Conservation (phyloP, 1,140 invertebrate species). For the Ostrea edulis region DNA sequence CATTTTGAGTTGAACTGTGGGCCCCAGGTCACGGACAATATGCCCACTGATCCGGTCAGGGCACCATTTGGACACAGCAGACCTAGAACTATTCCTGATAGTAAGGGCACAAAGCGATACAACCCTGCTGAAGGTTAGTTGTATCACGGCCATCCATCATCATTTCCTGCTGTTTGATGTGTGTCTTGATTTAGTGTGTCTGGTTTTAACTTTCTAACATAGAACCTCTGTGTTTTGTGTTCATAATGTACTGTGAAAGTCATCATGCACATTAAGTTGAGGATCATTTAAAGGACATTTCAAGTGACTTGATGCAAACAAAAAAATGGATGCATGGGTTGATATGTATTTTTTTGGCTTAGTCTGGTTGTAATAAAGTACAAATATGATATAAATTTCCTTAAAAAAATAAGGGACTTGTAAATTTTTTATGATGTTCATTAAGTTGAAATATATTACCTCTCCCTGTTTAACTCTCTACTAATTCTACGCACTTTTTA, state of each 20-base stretch:
- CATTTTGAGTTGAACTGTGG: conserved; percentile 57
- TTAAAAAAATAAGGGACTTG: too few relatives aligned
- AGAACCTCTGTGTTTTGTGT: not conserved
- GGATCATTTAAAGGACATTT: not conserved
- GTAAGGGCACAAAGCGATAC: conserved; percentile 60
- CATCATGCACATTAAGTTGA: not conserved
- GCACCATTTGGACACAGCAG: conserved; percentile 82
- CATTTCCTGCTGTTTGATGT: not conserved
- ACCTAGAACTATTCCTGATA: conserved; percentile 69
- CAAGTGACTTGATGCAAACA: too few relatives aligned
- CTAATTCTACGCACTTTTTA: too few relatives aligned
- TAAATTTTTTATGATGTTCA: too few relatives aligned
- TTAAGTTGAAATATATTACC: too few relatives aligned
- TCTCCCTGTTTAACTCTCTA: too few relatives aligned
- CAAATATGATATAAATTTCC: too few relatives aligned
- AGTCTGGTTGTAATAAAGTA: too few relatives aligned
- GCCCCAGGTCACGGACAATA: conserved; percentile 47
- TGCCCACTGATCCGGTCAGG: conserved; percentile 55
- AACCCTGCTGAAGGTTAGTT: conserved; percentile 46
- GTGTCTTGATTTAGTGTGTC: not conserved
- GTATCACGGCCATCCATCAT: not conserved
- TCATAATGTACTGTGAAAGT: not conserved
- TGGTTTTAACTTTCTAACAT: not conserved
- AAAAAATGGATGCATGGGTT: too few relatives aligned
- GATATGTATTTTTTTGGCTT: too few relatives aligned